A percentile compares a stretch with the other conserved stretches of the same genome.
Evolutionary conservation across 2,888 invertebrate species (phyloP).

Genomic region (Platynereis dumerilii): DNA sequence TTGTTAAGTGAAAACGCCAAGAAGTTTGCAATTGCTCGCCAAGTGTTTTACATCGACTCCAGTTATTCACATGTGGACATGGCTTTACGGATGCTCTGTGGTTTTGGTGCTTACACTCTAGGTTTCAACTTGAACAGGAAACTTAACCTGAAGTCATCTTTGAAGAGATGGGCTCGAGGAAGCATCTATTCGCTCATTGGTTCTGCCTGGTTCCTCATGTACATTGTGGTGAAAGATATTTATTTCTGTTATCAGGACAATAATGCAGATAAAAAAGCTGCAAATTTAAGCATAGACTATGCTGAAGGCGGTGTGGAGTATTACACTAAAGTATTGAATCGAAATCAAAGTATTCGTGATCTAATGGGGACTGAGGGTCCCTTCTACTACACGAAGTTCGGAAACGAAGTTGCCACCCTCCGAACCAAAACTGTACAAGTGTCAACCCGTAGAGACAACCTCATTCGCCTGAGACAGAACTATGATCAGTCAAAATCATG

Average conservation of each 20-base stretch:
- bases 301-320: conserved; percentile 78
- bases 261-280: conserved; percentile 71
- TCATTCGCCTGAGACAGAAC: conserved; percentile 6
- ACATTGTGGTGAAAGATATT: conserved; percentile 73
- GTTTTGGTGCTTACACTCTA: conserved; percentile 60
- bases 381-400: conserved; percentile 27
- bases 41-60: conserved; percentile 73
- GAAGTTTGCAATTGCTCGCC: conserved; percentile 80
- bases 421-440: conserved; percentile 23
- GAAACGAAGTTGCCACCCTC: conserved; percentile 27
- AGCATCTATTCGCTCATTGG: conserved; percentile 69
- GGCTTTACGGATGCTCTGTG: conserved; percentile 64
- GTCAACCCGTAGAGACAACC: conserved; percentile 25
- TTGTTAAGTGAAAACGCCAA: conserved; percentile 80
- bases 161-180: conserved; percentile 65
- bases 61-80: conserved; percentile 70
- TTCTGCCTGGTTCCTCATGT: conserved; percentile 69
- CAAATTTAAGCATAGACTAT: conserved; percentile 70
- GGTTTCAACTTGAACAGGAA: conserved; percentile 68
- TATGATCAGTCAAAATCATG: too few relatives aligned
- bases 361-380: conserved; percentile 71
- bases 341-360: conserved; percentile 76
- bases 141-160: conserved; percentile 67
- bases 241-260: conserved; percentile 72
- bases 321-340: conserved; percentile 75